Evolutionary conservation across 2,888 invertebrate species (phyloP).

Genomic region (Sarcophaga carnaria): DNA sequence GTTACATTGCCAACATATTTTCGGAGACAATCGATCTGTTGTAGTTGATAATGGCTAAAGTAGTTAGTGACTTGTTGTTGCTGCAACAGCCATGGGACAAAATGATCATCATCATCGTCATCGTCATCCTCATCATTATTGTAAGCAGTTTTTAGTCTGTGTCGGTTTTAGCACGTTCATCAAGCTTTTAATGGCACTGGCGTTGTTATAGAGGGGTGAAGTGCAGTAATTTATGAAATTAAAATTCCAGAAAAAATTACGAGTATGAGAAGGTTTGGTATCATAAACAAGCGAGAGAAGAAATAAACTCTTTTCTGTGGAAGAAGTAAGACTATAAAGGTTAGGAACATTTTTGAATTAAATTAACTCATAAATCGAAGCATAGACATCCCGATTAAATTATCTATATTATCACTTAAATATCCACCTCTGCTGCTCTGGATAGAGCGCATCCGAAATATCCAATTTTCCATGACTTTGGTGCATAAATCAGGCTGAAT

Average conservation of each 20-base stretch:
- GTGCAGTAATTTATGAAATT: not conserved
- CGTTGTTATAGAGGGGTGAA: not conserved
- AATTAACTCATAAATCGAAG: no score
- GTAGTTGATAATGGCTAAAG: conserved; percentile 53
- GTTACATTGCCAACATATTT: conserved; percentile 70
- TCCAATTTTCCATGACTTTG: no score
- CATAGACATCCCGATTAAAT: rapidly evolving
- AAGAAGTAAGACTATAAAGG: no score
- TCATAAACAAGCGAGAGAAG: no score
- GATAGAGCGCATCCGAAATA: no score
- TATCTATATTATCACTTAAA: no score
- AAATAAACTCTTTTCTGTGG: no score
- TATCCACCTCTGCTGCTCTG: no score
- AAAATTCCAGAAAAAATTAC: no score
- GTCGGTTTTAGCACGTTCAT: conserved; percentile 66
- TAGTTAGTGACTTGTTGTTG: conserved; percentile 53
- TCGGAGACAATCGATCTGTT: conserved; percentile 70
- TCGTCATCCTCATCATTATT: conserved; percentile 33
- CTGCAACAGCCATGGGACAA: conserved; percentile 37
- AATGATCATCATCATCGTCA: conserved; percentile 29
- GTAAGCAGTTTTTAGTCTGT: conserved; percentile 51
- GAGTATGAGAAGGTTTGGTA: no score
- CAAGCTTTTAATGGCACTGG: conserved; percentile 26
- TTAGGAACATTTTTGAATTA: no score
- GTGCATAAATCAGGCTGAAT: no score